Evolutionary conservation across 2,113 vertebrate species (phyloP).

Genomic region (Paradoxurus hermaphroditus): DNA sequence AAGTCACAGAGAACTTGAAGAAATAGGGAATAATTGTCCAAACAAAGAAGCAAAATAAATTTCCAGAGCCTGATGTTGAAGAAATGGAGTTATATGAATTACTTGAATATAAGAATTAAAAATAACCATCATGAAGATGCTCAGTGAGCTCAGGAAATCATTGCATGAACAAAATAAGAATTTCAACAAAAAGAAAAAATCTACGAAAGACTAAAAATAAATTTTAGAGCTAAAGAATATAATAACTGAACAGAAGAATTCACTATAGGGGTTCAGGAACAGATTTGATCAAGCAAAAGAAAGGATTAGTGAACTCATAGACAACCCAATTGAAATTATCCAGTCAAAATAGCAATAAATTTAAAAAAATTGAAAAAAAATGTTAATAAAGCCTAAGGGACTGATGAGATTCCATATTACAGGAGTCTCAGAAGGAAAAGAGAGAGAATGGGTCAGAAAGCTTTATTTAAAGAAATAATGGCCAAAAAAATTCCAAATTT

Average conservation of each 20-base stretch:
- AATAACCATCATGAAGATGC: neutral
- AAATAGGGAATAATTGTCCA: neutral
- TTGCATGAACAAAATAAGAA: neutral
- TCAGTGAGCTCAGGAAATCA: neutral
- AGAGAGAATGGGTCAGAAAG: neutral
- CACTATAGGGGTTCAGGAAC: neutral
- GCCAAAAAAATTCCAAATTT: neutral
- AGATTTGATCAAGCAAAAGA: neutral
- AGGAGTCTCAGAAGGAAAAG: neutral
- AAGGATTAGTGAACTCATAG: neutral
- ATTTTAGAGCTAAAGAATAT: neutral
- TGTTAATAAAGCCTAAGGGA: neutral
- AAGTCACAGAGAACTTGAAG: neutral
- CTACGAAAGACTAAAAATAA: neutral
- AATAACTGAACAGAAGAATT: neutral
- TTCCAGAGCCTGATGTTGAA: neutral
- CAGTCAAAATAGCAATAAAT: neutral
- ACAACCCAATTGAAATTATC: neutral
- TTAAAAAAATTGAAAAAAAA: neutral
- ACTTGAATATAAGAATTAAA: neutral
- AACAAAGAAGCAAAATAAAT: neutral
- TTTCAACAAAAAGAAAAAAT: neutral
- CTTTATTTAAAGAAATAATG: neutral
- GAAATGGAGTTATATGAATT: neutral
- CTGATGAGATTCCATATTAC: neutral